phyloP scores from a whole-genome alignment of 2,888 invertebrate species.

The Drosophila subsilvestris region DNA sequence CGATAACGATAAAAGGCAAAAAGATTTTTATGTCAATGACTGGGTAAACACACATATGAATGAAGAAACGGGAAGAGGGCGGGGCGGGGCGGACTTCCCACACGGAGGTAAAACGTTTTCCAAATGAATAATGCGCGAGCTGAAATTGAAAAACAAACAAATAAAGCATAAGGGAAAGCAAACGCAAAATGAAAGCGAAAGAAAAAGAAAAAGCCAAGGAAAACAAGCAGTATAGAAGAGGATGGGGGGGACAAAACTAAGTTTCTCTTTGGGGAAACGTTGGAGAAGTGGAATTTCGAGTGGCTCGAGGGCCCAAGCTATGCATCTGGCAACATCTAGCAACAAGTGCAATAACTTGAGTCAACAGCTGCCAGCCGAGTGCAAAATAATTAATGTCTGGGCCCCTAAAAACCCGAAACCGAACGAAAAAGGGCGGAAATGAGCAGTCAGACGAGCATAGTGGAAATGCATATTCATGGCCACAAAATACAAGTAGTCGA shows the following conservation, averaged over 20 bases:
- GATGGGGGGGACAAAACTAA: not conserved
- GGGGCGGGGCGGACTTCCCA: not conserved
- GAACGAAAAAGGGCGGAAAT: slow-evolving; percentile 34
- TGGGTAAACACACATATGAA: slow-evolving; percentile 54
- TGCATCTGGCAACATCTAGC: slow-evolving; percentile 40
- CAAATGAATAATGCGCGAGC: slow-evolving; percentile 68
- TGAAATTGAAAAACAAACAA: slow-evolving; percentile 79
- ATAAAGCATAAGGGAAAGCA: slow-evolving; percentile 47
- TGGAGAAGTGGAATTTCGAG: slow-evolving; percentile 35
- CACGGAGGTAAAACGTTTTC: slow-evolving; percentile 24
- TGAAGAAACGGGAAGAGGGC: not conserved
- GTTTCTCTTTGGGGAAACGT: slow-evolving; percentile 56
- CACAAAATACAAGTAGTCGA: slow-evolving; percentile 1
- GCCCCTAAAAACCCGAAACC: slow-evolving; percentile 21
- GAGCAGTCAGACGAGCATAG: slow-evolving; percentile 35
- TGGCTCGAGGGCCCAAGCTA: slow-evolving; percentile 33
- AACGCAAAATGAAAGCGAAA: slow-evolving; percentile 21
- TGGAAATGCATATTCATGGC: slow-evolving; percentile 44
- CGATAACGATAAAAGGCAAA: slow-evolving; percentile 71
- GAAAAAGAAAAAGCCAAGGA: slow-evolving; percentile 15
- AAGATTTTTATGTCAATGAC: slow-evolving; percentile 71
- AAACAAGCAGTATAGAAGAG: not conserved
- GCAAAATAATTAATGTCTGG: slow-evolving; percentile 64
- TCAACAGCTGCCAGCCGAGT: slow-evolving; percentile 66
- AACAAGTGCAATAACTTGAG: slow-evolving; percentile 63